Percentiles rank a stretch among this genome's conserved stretches.
Conservation (phyloP, 2,888 invertebrate genomes). For the Ametastegia equiseti region DNA sequence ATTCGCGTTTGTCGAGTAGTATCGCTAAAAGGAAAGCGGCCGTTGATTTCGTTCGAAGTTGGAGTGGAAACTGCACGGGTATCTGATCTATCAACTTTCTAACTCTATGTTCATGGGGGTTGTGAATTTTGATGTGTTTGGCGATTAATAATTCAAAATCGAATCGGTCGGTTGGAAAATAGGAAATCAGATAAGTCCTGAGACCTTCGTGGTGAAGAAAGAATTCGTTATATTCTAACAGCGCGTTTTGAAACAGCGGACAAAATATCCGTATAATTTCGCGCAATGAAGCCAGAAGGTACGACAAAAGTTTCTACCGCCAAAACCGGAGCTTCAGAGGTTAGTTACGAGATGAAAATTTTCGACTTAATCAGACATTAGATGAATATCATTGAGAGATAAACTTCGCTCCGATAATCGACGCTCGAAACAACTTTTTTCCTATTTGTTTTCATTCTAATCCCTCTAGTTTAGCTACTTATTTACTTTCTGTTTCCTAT, state of each 20-base stretch:
- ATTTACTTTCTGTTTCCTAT: constrained; percentile 35
- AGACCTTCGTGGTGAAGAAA: neutral
- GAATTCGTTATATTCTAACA: neutral
- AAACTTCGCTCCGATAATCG: neutral
- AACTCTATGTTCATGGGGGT: neutral
- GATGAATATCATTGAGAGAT: neutral
- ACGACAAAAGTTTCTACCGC: constrained; percentile 65
- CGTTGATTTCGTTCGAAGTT: no score
- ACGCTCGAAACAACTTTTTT: neutral
- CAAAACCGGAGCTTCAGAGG: constrained; percentile 66
- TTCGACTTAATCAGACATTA: neutral
- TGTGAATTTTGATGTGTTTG: neutral
- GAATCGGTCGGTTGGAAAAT: constrained; percentile 9
- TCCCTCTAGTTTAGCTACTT: constrained; percentile 6
- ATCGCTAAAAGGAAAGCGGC: no score
- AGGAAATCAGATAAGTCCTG: neutral
- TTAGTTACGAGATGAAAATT: constrained; percentile 58
- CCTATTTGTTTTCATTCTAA: constrained; percentile 23
- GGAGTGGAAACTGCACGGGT: no score
- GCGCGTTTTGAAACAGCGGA: neutral
- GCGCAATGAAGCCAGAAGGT: constrained; percentile 67
- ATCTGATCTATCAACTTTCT: neutral
- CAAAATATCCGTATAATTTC: neutral
- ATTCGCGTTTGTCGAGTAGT: no score
- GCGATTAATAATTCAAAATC: neutral